Base-by-base conservation (phyloP, 2,113 vertebrate species). In the Anguilla japonica region DNA sequence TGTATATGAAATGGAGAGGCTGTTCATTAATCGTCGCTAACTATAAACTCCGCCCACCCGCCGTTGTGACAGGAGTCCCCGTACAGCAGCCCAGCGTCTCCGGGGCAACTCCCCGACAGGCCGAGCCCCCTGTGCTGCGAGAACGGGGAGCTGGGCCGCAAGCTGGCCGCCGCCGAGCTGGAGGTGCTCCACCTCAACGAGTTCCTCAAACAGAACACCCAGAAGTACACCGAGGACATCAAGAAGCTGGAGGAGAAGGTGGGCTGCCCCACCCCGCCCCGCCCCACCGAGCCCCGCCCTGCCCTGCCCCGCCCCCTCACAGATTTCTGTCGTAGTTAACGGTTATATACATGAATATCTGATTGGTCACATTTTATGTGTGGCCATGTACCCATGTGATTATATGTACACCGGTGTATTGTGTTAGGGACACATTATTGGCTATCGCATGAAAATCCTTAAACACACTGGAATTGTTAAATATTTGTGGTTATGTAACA, bases 231-330 rank as follows among this genome's bases (percentile, higher is more conserved):
- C 20, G 98, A 99, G 82, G 98, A 99, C 87, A 96, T 97, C 85
- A 97, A 96, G 91, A 99, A 98, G 92, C 94, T 99, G 93, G 98
- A 98, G 85, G 98, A 99, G 87, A 99, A 99, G 95, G 98, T 99
- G 75, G 14, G 89, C 2, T 56, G 40, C 16, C 5, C n/a, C 22
- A 0, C 20, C 18, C 20, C 22, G 34, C 34, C 34, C 0, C 34
- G 34, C 57, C 18, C 57, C n/a, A n/a, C n/a, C n/a, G n/a, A n/a
- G 34, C 34, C 34, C 0, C 34, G 34, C 57, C 18, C 57, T 1
- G 8, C 13, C 13, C 13, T 60, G 15, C 53, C 53, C 53, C 8
- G 8, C 53, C 60, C 20, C 5, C 20, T 56, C 8, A 13, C 53
- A 13, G 53, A 15, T 56, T 56, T 56, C 34, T 34, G 34, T 34